Percentiles rank a stretch among this genome's conserved stretches.
Conservation (phyloP, 2,797 vertebrate species). For the Jordanella pulchra region DNA sequence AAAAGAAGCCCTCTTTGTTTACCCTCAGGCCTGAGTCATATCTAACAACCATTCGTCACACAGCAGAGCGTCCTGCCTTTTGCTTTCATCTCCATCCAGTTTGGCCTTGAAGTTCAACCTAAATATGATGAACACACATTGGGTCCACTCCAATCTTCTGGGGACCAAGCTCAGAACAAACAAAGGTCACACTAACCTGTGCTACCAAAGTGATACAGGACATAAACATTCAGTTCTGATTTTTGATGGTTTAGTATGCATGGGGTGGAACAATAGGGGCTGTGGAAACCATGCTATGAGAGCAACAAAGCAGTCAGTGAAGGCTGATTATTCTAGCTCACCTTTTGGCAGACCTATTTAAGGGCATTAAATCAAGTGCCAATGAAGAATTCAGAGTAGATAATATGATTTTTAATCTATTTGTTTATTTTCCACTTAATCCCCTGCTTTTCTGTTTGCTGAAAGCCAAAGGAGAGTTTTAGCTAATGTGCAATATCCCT, state of each 20-base stretch:
- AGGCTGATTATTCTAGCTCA: slow-evolving; percentile 65
- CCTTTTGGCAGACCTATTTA: slow-evolving; percentile 53
- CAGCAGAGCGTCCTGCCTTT: slow-evolving; percentile 36
- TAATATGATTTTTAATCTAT: slow-evolving; percentile 32
- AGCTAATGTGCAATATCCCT: slow-evolving; percentile 47
- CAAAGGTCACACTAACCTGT: slow-evolving; percentile 48
- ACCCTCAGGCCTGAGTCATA: slow-evolving; percentile 51
- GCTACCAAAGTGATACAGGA: slow-evolving; percentile 44
- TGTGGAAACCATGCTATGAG: slow-evolving; percentile 39
- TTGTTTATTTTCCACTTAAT: not conserved
- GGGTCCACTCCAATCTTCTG: slow-evolving; percentile 29
- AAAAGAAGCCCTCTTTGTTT: slow-evolving; percentile 62
- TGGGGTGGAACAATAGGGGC: slow-evolving; percentile 33
- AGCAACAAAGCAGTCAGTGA: slow-evolving; percentile 60
- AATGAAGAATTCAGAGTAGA: slow-evolving; percentile 51
- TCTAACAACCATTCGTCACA: slow-evolving; percentile 65
- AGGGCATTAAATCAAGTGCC: slow-evolving; percentile 52
- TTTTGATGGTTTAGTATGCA: slow-evolving; percentile 55
- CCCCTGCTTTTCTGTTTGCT: not conserved
- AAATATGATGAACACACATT: slow-evolving; percentile 37
- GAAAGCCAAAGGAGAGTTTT: slow-evolving; percentile 48
- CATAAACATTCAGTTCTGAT: slow-evolving; percentile 45
- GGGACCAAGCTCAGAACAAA: slow-evolving; percentile 43
- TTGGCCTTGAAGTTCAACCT: slow-evolving; percentile 66
- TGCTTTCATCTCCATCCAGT: slow-evolving; percentile 67